Conservation (phyloP, 2,113 vertebrate species). For the Lasiurus borealis region DNA sequence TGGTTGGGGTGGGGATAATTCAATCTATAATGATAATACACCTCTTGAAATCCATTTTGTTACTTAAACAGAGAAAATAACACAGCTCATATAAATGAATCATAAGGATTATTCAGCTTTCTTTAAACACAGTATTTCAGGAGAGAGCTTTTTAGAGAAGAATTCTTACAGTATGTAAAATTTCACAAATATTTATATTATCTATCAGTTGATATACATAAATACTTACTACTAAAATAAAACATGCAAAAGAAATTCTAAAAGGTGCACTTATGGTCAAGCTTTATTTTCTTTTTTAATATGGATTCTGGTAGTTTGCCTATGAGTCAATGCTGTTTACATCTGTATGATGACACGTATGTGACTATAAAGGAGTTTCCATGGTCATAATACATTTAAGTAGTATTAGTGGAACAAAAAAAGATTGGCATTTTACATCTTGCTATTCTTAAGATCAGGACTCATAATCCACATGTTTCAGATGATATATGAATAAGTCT, state of each 20-base stretch:
- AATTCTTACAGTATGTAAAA: neutral
- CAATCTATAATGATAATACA: neutral
- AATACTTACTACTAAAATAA: neutral
- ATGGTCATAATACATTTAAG: neutral
- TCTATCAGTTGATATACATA: neutral
- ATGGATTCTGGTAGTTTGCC: neutral
- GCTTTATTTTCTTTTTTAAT: constrained; percentile 13
- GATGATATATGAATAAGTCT: constrained; percentile 12
- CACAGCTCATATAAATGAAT: neutral
- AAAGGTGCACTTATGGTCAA: neutral
- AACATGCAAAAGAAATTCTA: constrained; percentile 7
- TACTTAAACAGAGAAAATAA: neutral
- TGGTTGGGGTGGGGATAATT: neutral
- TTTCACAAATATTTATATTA: neutral
- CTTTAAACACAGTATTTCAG: neutral
- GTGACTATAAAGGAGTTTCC: neutral
- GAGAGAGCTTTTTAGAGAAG: neutral
- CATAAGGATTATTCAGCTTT: neutral
- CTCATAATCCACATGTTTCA: neutral
- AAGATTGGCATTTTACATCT: neutral
- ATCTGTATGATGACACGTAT: neutral
- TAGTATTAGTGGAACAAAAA: neutral
- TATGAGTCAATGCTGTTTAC: neutral
- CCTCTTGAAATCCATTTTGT: neutral
- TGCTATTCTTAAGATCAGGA: constrained; percentile 44